phyloP scores from a whole-genome alignment of 2,888 invertebrate genomes.

The Masnerella sp. region DNA sequence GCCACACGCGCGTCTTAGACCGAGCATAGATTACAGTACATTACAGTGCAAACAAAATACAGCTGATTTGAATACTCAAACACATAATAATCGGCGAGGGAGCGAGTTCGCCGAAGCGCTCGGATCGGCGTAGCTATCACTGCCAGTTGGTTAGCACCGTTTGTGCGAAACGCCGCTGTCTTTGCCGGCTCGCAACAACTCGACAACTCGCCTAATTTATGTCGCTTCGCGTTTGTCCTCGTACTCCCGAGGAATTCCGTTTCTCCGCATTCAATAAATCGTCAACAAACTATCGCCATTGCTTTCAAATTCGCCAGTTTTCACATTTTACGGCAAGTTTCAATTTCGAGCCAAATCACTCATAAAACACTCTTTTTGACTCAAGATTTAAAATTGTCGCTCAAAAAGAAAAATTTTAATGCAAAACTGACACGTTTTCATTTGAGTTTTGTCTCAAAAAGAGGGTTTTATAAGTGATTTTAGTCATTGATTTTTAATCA shows the following conservation, averaged over 20 bases:
- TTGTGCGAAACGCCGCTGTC: conserved; percentile 52
- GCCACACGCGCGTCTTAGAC: conserved; percentile 41
- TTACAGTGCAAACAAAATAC: conserved; percentile 44
- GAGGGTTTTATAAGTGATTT: no score
- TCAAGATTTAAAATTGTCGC: no score
- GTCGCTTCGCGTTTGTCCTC: conserved; percentile 11
- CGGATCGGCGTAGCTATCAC: conserved; percentile 22
- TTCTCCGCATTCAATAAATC: background rate
- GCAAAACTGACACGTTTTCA: no score
- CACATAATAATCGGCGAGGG: conserved; percentile 36
- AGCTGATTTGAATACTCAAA: conserved; percentile 48
- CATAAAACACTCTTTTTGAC: no score
- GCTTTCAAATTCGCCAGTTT: no score
- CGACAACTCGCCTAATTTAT: conserved; percentile 41
- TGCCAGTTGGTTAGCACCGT: conserved; percentile 47
- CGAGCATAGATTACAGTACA: conserved; percentile 37
- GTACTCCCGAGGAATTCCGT: background rate
- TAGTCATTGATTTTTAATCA: no score
- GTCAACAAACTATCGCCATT: no score
- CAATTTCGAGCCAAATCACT: no score
- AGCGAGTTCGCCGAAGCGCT: no score
- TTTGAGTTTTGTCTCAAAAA: no score
- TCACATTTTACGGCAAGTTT: no score
- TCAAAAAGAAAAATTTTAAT: no score
- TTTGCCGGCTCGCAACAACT: conserved; percentile 15